Evolutionary conservation across 2,113 vertebrate species (phyloP), one percentile per base, ranked within the genome.

Genomic region (Pachyramphus minor): DNA sequence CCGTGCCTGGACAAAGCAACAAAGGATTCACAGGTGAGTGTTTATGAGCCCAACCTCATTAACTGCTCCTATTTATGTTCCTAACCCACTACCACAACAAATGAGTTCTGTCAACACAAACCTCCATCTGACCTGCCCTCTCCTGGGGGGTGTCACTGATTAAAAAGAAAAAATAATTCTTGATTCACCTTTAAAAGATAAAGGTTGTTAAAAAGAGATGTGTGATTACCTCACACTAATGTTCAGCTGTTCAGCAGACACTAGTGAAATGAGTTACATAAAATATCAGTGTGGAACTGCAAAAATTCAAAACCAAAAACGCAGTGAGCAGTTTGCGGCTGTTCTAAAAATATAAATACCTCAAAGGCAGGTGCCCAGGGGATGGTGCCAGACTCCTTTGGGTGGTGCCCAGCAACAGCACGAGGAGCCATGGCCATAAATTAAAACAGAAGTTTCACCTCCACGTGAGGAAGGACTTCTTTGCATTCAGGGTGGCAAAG

Each of bases 41-140:
- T 3, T 37, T 20, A 3, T 0, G 9, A 59, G 33, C 63, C 39
- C 60, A n/a, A 5, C 5, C 37, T 14, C 0, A 1, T 18, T 10
- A 33, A 24, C 39, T 2, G 5, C 5, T 15, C n/a, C 42, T 5
- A 2, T 12, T n/a, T 20, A 3, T 0, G 6, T 9, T 39, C 37
- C 64, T 14, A 52, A 30, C 25, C 7, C 44, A 1, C 3, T 1
- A 37, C 22, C 37, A 5, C 1, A 3, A 33, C 5, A 59, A 55
- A 14, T 49, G 56, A 76, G 31, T 22, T 45, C 35, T 73, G 41
- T 9, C 84, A 53, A 44, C 62, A 59, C 62, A 75, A 33, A 67
- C 8, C 22, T 49, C 37, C n/a, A 24, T 6, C 50, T 0, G 2
- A 15, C 33, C 11, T 1, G 9, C 18, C 39, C 28, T 44, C 60